Base-by-base conservation (phyloP, 1,140 invertebrate genomes). In the Rhyacophila brunnea region DNA sequence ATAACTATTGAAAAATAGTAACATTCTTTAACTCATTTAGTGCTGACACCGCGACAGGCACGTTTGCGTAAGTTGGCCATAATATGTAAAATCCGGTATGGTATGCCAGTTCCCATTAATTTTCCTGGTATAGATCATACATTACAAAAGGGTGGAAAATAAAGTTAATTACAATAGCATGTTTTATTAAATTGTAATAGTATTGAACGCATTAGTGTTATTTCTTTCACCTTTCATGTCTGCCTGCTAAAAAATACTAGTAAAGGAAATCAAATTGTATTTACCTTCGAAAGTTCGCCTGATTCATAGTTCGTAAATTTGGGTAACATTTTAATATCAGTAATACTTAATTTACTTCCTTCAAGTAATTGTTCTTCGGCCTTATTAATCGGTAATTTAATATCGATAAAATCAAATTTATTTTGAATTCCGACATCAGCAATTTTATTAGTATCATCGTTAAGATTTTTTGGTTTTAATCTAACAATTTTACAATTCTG, bases 291-390 rank as follows among this genome's bases (percentile, higher is more conserved):
- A 20, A 71, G 73, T 35, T 59, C 55, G 40, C 81, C 81, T 18
- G 66, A 58, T 4, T 67, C 14, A 66, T 82, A 83, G 62, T 81
- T 74, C 48, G 70, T 53, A 75, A 83, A 83, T 64, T 70, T 74
- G 4, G 80, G 74, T 44, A 82, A 62, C 17, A 66, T 63, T 68
- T 68, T 73, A 35, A 83, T 79, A 68, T 83, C 74, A 6, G 77
- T 74, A 20, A 73, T 14, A 40, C 64, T 71, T 6, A 81, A 63
- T 66, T 70, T 68, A 32, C 64, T 50, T 17, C 54, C 57, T 56
- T 62, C 52, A 36, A 68, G 36, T 28, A 64, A 23, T 28, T 50
- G 53, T 52, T 55, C 28, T 63, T 64, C 54, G 1, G 58, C 48
- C 44, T 62, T 65, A 45, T 64, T 56, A 20, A 55, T 58, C n/a